phyloP scores from a whole-genome alignment of 1,140 invertebrate genomes.

The Matsumurasca onukii region DNA sequence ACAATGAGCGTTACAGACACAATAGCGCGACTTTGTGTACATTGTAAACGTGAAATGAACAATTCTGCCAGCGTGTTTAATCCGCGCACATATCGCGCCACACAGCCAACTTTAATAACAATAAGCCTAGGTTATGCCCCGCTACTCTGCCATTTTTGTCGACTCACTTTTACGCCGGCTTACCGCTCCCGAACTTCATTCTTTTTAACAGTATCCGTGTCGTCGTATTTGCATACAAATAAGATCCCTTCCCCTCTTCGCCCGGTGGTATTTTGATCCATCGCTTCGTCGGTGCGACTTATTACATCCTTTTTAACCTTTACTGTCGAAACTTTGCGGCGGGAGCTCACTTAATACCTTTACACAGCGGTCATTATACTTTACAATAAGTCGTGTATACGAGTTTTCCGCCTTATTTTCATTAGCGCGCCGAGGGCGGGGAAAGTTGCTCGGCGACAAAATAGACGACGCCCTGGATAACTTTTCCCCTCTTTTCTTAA shows the following conservation, averaged over 20 bases:
- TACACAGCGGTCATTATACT: conserved; percentile 37
- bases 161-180: background rate
- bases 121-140: background rate
- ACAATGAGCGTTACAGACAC: conserved; percentile 17
- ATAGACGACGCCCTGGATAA: conserved; percentile 24
- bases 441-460: conserved; percentile 21
- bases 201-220: conserved; percentile 30
- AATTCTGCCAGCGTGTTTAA: conserved; percentile 21
- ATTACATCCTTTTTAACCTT: conserved; percentile 20
- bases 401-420: conserved; percentile 35
- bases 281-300: background rate
- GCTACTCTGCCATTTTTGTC: conserved; percentile 1
- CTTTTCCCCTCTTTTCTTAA: conserved; percentile 25
- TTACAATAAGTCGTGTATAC: conserved; percentile 37
- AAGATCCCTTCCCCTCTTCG: conserved; percentile 15
- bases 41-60: conserved; percentile 32
- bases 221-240: conserved; percentile 29
- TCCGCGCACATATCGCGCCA: conserved; percentile 8
- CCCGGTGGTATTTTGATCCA: conserved; percentile 23
- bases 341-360: conserved; percentile 34
- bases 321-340: background rate
- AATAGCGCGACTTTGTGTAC: conserved; percentile 30
- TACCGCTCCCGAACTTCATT: conserved; percentile 4
- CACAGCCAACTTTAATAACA: background rate
- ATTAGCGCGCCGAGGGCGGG: conserved; percentile 23